phyloP scores from a whole-genome alignment of 1,140 invertebrate genomes.

The Zophobas morio region DNA sequence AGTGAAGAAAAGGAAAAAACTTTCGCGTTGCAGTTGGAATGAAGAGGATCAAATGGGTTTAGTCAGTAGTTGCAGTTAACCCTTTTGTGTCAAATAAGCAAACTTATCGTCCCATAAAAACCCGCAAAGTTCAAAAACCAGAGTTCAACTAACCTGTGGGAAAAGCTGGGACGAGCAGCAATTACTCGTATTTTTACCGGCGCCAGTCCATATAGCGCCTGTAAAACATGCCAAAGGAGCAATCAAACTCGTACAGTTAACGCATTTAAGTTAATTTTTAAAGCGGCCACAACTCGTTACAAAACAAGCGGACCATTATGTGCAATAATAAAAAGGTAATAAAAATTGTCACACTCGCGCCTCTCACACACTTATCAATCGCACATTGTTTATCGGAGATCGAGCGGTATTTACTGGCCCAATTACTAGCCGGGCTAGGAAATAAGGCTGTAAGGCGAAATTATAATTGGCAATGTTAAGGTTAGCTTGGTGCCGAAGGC shows the following conservation, averaged over 20 bases:
- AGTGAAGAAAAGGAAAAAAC: no score
- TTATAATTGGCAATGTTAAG: slow-evolving; percentile 24
- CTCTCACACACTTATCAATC: neutral
- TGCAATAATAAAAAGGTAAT: slow-evolving; percentile 1
- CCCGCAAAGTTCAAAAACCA: no score
- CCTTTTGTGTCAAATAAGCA: no score
- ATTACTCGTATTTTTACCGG: slow-evolving; percentile 16
- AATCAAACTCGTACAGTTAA: slow-evolving; percentile 29
- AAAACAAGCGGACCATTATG: slow-evolving; percentile 22
- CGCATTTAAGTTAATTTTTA: slow-evolving; percentile 34
- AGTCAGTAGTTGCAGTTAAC: no score
- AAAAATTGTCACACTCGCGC: slow-evolving; percentile 19
- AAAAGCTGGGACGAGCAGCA: neutral
- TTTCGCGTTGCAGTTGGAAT: no score
- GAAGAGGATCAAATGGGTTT: no score
- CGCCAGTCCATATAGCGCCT: slow-evolving; percentile 12
- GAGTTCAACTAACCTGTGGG: no score
- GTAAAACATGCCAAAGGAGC: slow-evolving; percentile 18
- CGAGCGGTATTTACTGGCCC: slow-evolving; percentile 11
- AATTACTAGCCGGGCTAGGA: slow-evolving; percentile 6
- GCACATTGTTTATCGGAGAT: neutral
- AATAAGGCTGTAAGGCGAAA: neutral
- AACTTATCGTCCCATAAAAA: no score
- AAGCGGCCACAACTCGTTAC: slow-evolving; percentile 21
- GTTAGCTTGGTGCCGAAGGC: slow-evolving; percentile 5